phyloP scores from a whole-genome alignment of 2,113 vertebrate species.

The Catharus minimus region DNA sequence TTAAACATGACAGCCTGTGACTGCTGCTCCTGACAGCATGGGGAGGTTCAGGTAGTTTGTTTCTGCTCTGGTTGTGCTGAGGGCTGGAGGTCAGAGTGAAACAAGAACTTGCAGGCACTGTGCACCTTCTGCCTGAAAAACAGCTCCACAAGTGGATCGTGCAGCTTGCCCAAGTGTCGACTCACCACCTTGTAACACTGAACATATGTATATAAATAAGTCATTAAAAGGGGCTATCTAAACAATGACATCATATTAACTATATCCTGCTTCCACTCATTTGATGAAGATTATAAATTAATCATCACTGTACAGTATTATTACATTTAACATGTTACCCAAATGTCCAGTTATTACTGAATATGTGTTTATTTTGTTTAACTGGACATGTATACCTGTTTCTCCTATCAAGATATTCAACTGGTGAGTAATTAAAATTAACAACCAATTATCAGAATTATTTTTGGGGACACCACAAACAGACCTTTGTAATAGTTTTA shows the following conservation, averaged over 20 bases:
- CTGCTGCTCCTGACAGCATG: background rate
- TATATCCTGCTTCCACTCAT: background rate
- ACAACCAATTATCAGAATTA: constrained; percentile 24
- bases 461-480: background rate
- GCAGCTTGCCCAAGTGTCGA: background rate
- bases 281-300: background rate
- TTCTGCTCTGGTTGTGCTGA: background rate
- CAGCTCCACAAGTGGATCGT: background rate
- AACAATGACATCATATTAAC: background rate
- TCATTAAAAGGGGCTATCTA: background rate
- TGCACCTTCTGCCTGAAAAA: background rate
- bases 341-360: background rate
- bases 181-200: background rate
- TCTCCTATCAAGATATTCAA: background rate
- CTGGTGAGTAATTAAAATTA: constrained; percentile 28
- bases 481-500: constrained; percentile 6
- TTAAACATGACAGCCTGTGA: background rate
- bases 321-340: background rate
- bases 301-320: background rate
- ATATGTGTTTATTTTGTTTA: constrained; percentile 2
- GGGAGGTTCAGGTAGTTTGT: background rate
- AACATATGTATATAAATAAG: background rate
- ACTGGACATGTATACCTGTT: background rate
- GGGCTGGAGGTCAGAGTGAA: background rate
- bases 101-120: background rate